A percentile compares a stretch with the other conserved stretches of the same genome.
phyloP scores from a whole-genome alignment of 2,888 invertebrate species.

The Sarcophaga caerulescens region DNA sequence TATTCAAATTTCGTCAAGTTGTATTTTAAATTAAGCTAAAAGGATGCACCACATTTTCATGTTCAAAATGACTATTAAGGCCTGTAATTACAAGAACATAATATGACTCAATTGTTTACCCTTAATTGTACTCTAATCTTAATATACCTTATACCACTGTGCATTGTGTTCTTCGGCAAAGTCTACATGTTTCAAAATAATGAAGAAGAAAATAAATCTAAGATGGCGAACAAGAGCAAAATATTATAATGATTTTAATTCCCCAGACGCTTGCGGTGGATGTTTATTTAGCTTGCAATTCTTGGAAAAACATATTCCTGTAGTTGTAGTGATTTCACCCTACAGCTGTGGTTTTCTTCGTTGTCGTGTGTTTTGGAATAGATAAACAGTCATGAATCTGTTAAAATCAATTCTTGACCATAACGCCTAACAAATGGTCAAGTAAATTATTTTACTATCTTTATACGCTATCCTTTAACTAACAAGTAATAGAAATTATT shows the following conservation, averaged over 20 bases:
- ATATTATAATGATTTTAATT: conserved; percentile 30
- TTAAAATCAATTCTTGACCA: not conserved
- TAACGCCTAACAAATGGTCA: not conserved
- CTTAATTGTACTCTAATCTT: too few relatives aligned
- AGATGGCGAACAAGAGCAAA: not conserved
- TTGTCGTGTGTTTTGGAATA: not conserved
- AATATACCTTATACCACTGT: too few relatives aligned
- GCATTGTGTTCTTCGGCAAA: too few relatives aligned
- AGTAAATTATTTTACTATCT: not conserved
- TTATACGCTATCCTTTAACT: not conserved
- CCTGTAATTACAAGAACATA: too few relatives aligned
- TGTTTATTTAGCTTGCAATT: conserved; percentile 23
- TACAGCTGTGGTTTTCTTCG: not conserved
- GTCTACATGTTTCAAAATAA: too few relatives aligned
- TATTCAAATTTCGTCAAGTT: too few relatives aligned
- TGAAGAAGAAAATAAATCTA: too few relatives aligned
- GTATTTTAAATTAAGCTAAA: too few relatives aligned
- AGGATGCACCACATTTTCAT: too few relatives aligned
- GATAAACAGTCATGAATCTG: not conserved
- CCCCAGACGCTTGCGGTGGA: conserved; percentile 14
- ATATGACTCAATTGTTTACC: too few relatives aligned
- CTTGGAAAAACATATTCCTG: not conserved
- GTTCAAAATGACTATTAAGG: too few relatives aligned
- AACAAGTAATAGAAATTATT: too few relatives aligned
- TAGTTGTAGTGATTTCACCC: not conserved